These are phyloP conservation scores for Drosophila lowei DNA, from an alignment of 1,140 invertebrate species.

Conservation along the genomic window DNA sequence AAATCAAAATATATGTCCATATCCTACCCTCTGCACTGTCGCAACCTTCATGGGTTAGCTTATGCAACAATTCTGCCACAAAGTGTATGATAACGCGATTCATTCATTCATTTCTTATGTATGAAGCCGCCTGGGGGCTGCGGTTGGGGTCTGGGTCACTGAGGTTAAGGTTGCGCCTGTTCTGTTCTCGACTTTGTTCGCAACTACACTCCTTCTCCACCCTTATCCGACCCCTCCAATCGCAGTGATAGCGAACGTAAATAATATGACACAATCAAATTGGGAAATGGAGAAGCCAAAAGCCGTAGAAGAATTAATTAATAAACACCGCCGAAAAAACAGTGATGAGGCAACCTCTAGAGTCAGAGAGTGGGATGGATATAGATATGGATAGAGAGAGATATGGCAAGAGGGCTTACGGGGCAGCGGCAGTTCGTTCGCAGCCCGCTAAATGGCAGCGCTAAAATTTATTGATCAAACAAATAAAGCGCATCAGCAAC, in stretches of 20 bases:
- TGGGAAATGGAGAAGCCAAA: slow-evolving; percentile 43
- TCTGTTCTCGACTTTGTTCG: slow-evolving; percentile 8
- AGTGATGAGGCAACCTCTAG: slow-evolving; percentile 55
- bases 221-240: neutral
- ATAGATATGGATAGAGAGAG: neutral
- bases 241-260: slow-evolving; percentile 55
- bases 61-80: neutral
- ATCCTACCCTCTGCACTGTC: neutral
- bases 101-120: slow-evolving; percentile 24
- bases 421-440: neutral
- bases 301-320: slow-evolving; percentile 72
- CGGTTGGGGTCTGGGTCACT: slow-evolving; percentile 32
- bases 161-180: slow-evolving; percentile 42
- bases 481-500: slow-evolving; percentile 69
- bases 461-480: slow-evolving; percentile 77
- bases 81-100: slow-evolving; percentile 32
- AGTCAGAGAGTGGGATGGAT: neutral
- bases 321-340: slow-evolving; percentile 48
- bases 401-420: neutral
- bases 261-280: slow-evolving; percentile 74
- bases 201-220: neutral
- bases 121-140: no score
- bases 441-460: slow-evolving; percentile 43
- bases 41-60: neutral
- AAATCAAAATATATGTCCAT: no score